A percentile compares a stretch with the other conserved stretches of the same genome.
Evolutionary conservation across 2,113 vertebrate genomes (phyloP).

Genomic region (Sorex araneus): DNA sequence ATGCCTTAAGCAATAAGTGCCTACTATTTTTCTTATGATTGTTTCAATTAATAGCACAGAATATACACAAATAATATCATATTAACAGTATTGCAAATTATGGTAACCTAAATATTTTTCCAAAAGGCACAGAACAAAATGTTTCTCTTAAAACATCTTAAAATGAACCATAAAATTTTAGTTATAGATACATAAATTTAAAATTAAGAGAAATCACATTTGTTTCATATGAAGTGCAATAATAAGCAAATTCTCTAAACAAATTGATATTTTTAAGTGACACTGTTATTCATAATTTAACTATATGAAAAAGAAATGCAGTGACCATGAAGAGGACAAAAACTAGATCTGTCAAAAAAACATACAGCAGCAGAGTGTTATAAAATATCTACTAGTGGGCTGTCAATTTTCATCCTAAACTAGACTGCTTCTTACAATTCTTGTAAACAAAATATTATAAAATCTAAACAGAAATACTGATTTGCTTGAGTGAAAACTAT

Average conservation of each 20-base stretch:
- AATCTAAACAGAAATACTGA: background rate
- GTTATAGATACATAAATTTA: background rate
- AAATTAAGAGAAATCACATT: background rate
- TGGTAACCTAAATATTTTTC: background rate
- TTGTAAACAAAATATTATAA: background rate
- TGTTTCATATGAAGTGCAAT: conserved; percentile 24
- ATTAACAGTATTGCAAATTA: too few species aligned
- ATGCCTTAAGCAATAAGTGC: background rate
- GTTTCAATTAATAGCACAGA: background rate
- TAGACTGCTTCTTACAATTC: conserved; percentile 16
- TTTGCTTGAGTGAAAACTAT: background rate
- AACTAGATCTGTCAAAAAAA: background rate
- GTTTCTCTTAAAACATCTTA: background rate
- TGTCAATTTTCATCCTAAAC: background rate
- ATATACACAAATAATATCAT: too few species aligned
- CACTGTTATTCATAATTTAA: background rate
- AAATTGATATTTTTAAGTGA: conserved; percentile 26
- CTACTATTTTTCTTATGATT: background rate
- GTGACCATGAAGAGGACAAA: background rate
- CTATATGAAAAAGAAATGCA: background rate
- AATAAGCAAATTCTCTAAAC: background rate
- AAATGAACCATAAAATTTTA: conserved; percentile 4
- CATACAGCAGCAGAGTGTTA: background rate
- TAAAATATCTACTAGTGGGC: background rate
- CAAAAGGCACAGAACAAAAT: background rate